Evolutionary conservation across 2,888 invertebrate species (phyloP).

Genomic region (Trissolcus brochymenae): DNA sequence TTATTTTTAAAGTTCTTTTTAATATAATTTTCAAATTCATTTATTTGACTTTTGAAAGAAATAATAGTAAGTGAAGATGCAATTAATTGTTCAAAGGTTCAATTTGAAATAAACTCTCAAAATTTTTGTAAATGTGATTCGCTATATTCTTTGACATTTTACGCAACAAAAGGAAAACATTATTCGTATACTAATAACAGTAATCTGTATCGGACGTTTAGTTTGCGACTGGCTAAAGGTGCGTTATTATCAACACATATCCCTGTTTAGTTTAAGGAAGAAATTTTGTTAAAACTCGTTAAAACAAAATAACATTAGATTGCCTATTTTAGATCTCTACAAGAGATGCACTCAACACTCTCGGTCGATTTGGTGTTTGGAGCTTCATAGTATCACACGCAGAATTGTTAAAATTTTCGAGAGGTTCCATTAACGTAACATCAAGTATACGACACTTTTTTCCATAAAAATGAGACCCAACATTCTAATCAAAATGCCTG

Average conservation of each 20-base stretch:
- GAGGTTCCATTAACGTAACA: slow-evolving; percentile 6
- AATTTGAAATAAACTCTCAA: too few relatives aligned
- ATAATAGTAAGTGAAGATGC: too few relatives aligned
- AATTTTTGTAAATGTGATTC: slow-evolving; percentile 22
- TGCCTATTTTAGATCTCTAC: slow-evolving; percentile 12
- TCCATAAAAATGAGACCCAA: slow-evolving; percentile 7
- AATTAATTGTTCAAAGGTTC: not conserved
- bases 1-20: slow-evolving; percentile 12
- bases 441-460: slow-evolving; percentile 27
- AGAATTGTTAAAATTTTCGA: slow-evolving; percentile 5
- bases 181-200: slow-evolving; percentile 25
- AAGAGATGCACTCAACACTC: slow-evolving; percentile 17
- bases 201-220: slow-evolving; percentile 35
- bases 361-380: slow-evolving; percentile 27
- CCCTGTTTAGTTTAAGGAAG: slow-evolving; percentile 28
- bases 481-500: slow-evolving; percentile 9
- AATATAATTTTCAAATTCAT: too few relatives aligned
- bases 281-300: slow-evolving; percentile 19
- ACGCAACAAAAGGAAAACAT: slow-evolving; percentile 24
- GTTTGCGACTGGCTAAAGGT: slow-evolving; percentile 14
- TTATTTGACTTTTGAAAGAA: too few relatives aligned
- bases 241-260: slow-evolving; percentile 28
- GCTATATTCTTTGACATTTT: slow-evolving; percentile 27
- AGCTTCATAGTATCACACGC: slow-evolving; percentile 33
- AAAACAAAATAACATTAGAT: not conserved